A percentile compares a stretch with the other conserved stretches of the same genome.
These are phyloP conservation scores for Vultur gryphus DNA, from an alignment of 2,797 vertebrate genomes.

Conservation along the genomic window DNA sequence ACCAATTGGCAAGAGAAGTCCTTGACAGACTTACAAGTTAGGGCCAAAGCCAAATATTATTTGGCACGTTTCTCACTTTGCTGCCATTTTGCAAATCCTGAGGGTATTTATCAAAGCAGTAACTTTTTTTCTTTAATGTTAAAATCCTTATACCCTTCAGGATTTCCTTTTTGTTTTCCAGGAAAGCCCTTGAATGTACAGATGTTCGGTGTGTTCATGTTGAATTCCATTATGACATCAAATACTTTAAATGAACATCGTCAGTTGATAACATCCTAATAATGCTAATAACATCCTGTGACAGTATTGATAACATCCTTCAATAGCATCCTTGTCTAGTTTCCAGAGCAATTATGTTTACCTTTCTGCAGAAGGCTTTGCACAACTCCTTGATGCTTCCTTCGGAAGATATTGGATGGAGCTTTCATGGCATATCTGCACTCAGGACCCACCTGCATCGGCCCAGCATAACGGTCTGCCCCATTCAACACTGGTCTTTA, in stretches of 20 bases:
- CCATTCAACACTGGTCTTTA: fast-evolving
- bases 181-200: neutral
- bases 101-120: slow-evolving; percentile 53
- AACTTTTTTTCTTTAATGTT: slow-evolving; percentile 34
- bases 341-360: fast-evolving
- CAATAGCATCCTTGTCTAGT: neutral
- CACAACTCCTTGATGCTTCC: neutral
- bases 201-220: neutral
- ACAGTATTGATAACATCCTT: neutral
- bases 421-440: fast-evolving
- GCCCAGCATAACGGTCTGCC: fast-evolving
- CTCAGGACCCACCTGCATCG: neutral
- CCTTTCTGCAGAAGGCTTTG: neutral
- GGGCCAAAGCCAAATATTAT: slow-evolving; percentile 70
- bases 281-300: neutral
- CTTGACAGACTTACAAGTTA: slow-evolving; percentile 72
- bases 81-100: slow-evolving; percentile 60
- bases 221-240: neutral
- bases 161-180: slow-evolving; percentile 19
- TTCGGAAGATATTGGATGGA: neutral
- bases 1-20: slow-evolving; percentile 74
- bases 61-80: slow-evolving; percentile 57
- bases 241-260: neutral
- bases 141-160: neutral
- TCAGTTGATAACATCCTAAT: neutral